Conservation (phyloP, 2,888 invertebrate species). For the Eupithecia subfuscata region DNA sequence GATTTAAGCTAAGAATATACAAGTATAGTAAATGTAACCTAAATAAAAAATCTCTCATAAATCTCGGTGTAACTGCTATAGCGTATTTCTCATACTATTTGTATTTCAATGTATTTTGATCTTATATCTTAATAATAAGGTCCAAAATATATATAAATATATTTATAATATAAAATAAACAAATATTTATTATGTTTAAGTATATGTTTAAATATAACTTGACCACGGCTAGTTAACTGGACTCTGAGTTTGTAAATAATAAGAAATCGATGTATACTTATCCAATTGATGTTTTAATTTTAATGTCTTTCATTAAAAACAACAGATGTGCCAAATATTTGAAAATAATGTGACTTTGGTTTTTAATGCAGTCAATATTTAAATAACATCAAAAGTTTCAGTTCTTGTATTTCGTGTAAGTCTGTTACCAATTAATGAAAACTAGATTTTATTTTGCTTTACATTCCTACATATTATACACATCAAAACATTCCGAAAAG, state of each 20-base stretch:
- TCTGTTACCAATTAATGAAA: background rate
- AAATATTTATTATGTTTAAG: background rate
- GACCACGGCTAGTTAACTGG: background rate
- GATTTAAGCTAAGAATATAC: background rate
- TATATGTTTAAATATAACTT: constrained; percentile 9
- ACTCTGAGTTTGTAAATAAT: background rate
- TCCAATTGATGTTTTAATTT: background rate
- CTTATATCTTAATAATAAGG: constrained; percentile 29
- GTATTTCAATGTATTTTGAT: constrained; percentile 9
- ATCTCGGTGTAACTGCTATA: background rate
- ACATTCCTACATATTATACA: background rate
- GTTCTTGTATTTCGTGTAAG: background rate
- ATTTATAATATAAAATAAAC: constrained; percentile 28
- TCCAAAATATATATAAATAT: too few species aligned
- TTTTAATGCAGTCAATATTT: background rate
- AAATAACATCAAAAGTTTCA: background rate
- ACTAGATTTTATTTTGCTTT: background rate
- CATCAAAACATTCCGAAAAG: background rate
- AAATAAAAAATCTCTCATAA: background rate
- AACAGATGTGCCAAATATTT: constrained; percentile 3
- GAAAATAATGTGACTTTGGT: background rate
- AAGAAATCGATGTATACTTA: background rate
- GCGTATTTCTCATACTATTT: background rate
- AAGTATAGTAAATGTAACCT: background rate
- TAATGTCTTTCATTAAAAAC: background rate